These are phyloP conservation scores for Heliconius aoede DNA, from an alignment of 2,888 invertebrate species.

Conservation along the genomic window DNA sequence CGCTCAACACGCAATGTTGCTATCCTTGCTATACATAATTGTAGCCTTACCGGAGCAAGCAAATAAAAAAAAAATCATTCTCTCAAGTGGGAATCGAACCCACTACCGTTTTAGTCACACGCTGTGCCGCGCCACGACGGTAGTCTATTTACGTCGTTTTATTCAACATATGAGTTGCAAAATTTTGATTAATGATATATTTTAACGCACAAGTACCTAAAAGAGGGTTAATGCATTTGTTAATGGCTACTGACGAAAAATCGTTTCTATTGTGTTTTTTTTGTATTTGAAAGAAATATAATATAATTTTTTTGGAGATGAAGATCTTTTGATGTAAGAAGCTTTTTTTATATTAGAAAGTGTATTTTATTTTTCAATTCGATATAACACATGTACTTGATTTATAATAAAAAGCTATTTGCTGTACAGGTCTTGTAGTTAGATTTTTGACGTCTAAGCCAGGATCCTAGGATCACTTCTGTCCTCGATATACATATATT, in stretches of 20 bases:
- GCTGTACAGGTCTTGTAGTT: neutral
- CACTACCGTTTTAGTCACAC: neutral
- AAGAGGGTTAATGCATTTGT: conserved; percentile 35
- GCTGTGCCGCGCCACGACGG: conserved; percentile 43
- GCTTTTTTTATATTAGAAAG: neutral
- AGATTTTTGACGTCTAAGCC: neutral
- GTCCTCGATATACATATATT: neutral
- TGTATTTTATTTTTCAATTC: neutral
- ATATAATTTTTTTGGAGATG: conserved; percentile 1
- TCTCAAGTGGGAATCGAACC: neutral
- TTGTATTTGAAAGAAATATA: neutral
- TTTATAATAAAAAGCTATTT: neutral
- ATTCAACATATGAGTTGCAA: conserved; percentile 53
- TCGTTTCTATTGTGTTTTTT: conserved; percentile 5
- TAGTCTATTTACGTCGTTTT: conserved; percentile 61
- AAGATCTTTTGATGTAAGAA: neutral
- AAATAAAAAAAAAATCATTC: neutral
- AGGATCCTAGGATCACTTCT: neutral
- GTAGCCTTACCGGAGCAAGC: neutral
- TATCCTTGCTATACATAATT: no score
- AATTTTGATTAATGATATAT: conserved; percentile 69
- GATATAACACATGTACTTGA: neutral
- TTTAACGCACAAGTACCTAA: neutral
- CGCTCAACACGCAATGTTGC: no score
- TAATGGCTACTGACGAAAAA: conserved; percentile 23